Evolutionary conservation across 1,140 invertebrate genomes (phyloP).

Genomic region (Leptinotarsa undecemlineata): DNA sequence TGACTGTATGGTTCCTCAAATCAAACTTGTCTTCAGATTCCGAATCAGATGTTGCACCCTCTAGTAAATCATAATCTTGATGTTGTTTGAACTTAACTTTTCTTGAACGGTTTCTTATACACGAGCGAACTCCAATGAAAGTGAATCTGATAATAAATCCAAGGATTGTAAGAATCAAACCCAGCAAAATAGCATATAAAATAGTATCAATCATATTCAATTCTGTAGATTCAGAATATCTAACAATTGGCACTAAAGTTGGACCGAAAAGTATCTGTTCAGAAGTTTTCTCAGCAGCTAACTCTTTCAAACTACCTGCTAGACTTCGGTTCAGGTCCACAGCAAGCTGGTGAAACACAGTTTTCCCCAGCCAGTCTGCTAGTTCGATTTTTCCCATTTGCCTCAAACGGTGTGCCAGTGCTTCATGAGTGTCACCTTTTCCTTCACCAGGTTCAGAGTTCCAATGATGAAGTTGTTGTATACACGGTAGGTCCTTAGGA

Average conservation of each 20-base stretch:
- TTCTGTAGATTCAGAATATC: constrained; percentile 38
- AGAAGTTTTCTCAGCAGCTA: constrained; percentile 9
- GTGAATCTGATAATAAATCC: constrained; percentile 34
- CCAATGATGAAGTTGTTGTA: constrained; percentile 62
- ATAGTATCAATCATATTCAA: constrained; percentile 46
- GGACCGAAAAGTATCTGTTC: constrained; percentile 12
- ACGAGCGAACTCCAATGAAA: constrained; percentile 17
- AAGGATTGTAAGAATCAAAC: constrained; percentile 35
- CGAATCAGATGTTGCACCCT: constrained; percentile 34
- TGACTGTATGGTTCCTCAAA: constrained; percentile 28
- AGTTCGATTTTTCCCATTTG: constrained; percentile 62
- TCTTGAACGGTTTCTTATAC: constrained; percentile 33
- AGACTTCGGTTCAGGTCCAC: constrained; percentile 60
- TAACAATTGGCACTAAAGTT: constrained; percentile 34
- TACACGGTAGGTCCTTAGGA: constrained; percentile 58
- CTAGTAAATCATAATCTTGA: constrained; percentile 32
- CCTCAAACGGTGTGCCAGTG: constrained; percentile 58
- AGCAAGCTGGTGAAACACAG: constrained; percentile 61
- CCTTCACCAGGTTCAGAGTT: constrained; percentile 59
- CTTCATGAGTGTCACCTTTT: constrained; percentile 60
- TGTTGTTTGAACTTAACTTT: constrained; percentile 26
- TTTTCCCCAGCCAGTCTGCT: constrained; percentile 64
- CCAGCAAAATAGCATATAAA: constrained; percentile 35
- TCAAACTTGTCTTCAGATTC: constrained; percentile 47
- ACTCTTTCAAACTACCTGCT: constrained; percentile 34